Evolutionary conservation across 2,888 invertebrate species (phyloP).

Genomic region (Alitta virens): DNA sequence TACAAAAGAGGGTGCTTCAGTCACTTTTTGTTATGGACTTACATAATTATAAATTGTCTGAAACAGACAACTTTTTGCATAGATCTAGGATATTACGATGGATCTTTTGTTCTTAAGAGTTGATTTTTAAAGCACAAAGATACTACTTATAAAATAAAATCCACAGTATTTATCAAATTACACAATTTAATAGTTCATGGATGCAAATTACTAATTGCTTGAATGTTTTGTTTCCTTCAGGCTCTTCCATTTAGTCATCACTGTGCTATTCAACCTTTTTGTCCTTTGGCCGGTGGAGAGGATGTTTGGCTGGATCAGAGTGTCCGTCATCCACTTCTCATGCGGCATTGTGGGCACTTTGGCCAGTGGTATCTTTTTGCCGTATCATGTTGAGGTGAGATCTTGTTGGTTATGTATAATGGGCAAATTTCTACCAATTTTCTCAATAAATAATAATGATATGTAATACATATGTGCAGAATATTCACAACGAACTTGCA

Average conservation of each 20-base stretch:
- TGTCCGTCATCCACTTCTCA: conserved; percentile 88
- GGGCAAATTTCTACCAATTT: too few relatives aligned
- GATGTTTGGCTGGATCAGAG: conserved; percentile 86
- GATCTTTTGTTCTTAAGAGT: too few relatives aligned
- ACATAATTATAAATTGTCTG: too few relatives aligned
- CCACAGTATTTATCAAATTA: too few relatives aligned
- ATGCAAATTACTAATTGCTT: too few relatives aligned
- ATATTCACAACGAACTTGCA: neutral
- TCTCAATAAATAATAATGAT: neutral
- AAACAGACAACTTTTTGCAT: too few relatives aligned
- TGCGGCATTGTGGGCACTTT: conserved; percentile 94
- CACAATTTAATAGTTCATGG: too few relatives aligned
- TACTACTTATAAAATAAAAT: too few relatives aligned
- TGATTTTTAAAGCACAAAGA: too few relatives aligned
- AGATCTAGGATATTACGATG: too few relatives aligned
- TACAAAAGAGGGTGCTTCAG: too few relatives aligned
- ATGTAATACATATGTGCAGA: neutral
- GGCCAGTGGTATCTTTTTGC: conserved; percentile 93
- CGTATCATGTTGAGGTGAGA: conserved; percentile 74
- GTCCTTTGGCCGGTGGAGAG: conserved; percentile 95
- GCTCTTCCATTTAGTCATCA: conserved; percentile 81
- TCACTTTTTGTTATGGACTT: too few relatives aligned
- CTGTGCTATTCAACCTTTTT: conserved; percentile 85
- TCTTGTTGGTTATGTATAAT: neutral
- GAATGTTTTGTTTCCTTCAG: conserved; percentile 57